Percentiles rank a stretch among this genome's conserved stretches.
Conservation (phyloP, 2,888 invertebrate species). For the Formica aserva region DNA sequence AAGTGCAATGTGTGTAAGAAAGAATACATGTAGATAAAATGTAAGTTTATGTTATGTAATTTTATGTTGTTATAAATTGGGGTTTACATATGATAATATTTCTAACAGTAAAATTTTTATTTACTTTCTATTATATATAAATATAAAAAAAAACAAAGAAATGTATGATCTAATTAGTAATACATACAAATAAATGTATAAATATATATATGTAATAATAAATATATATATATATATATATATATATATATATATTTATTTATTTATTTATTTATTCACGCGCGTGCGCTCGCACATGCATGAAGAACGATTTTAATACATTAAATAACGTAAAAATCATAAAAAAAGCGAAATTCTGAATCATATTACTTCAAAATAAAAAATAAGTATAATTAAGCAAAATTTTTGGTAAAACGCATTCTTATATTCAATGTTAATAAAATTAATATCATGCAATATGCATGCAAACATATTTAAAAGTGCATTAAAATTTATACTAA, state of each 20-base stretch:
- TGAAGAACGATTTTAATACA: slow-evolving; percentile 26
- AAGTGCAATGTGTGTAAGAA: background rate
- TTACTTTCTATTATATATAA: background rate
- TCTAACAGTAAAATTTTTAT: background rate
- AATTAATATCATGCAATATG: slow-evolving; percentile 32
- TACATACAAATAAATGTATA: background rate
- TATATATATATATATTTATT: no score
- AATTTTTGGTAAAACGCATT: slow-evolving; percentile 32
- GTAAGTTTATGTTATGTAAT: slow-evolving; percentile 1
- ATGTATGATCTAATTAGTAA: background rate
- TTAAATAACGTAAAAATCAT: slow-evolving; percentile 10
- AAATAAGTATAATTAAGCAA: slow-evolving; percentile 24
- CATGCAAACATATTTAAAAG: slow-evolving; percentile 41
- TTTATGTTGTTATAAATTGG: background rate
- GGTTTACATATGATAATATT: slow-evolving; percentile 7
- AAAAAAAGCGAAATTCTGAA: slow-evolving; percentile 20
- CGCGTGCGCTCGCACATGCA: background rate
- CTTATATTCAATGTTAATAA: slow-evolving; percentile 24
- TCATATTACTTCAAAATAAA: slow-evolving; percentile 4
- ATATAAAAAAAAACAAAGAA: slow-evolving; percentile 2
- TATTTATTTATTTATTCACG: no score
- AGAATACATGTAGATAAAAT: slow-evolving; percentile 2
- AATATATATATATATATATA: background rate
- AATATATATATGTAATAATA: no score
- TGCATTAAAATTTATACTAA: slow-evolving; percentile 23